Percentiles rank a stretch among this genome's conserved stretches.
Conservation (phyloP, 2,113 vertebrate genomes). For the Cyprinodon tularosa region DNA sequence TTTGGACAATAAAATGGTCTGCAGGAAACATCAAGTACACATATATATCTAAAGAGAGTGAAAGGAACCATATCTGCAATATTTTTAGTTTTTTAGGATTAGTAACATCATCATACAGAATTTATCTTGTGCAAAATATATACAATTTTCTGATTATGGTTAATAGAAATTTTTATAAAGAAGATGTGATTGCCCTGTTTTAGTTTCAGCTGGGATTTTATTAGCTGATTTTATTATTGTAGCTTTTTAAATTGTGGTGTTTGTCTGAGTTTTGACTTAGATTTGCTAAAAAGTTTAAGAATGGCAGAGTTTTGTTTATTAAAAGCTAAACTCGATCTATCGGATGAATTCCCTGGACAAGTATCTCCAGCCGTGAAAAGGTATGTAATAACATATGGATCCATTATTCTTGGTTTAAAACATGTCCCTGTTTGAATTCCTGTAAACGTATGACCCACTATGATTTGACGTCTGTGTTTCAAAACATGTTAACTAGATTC, state of each 20-base stretch:
- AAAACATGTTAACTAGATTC: constrained; percentile 20
- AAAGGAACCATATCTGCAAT: not conserved
- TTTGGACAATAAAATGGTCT: no score
- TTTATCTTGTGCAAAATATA: no score
- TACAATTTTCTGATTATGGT: no score
- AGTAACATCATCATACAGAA: not conserved
- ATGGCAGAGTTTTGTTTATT: constrained; percentile 22
- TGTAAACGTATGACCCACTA: constrained; percentile 10
- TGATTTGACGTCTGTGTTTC: constrained; percentile 27
- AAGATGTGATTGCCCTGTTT: not conserved
- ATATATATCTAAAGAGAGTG: not conserved
- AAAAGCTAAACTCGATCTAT: constrained; percentile 6
- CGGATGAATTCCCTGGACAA: constrained; percentile 19
- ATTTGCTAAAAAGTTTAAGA: not conserved
- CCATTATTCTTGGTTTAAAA: constrained; percentile 19
- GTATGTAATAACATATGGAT: constrained; percentile 4
- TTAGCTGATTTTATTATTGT: not conserved
- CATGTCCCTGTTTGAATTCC: constrained; percentile 24
- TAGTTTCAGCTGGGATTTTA: no score
- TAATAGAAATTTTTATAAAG: not conserved
- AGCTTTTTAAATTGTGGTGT: not conserved
- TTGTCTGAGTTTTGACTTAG: not conserved
- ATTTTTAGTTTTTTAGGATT: not conserved
- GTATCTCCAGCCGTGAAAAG: constrained; percentile 22
- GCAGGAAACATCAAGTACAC: no score